These are phyloP conservation scores for Drosophila hawaiiensis DNA, from an alignment of 2,888 invertebrate genomes.

Conservation along the genomic window DNA sequence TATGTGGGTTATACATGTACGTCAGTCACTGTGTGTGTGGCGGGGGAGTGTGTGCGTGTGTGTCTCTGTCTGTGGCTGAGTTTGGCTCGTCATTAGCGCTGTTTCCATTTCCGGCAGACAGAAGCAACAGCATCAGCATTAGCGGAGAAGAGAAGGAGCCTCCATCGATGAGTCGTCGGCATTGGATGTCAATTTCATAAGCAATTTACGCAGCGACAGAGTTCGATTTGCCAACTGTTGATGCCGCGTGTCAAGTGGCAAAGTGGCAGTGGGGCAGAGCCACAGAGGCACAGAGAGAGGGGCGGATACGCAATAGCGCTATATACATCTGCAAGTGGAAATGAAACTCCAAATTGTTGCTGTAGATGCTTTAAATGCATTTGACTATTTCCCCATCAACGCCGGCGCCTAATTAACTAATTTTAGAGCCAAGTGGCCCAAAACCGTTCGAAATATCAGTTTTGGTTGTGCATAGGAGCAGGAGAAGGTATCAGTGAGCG, in stretches of 20 bases:
- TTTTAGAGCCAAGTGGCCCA: slow-evolving; percentile 45
- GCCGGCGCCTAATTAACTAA: slow-evolving; percentile 76
- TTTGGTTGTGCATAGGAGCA: slow-evolving; percentile 3
- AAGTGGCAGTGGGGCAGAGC: not conserved
- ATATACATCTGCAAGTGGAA: slow-evolving; percentile 17
- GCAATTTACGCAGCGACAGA: slow-evolving; percentile 77
- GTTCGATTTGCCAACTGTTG: slow-evolving; percentile 81
- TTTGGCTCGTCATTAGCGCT: slow-evolving; percentile 80
- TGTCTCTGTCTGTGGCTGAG: slow-evolving; percentile 36
- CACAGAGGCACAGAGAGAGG: too few species aligned
- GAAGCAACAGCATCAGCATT: slow-evolving; percentile 43
- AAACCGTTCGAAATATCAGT: slow-evolving; percentile 46
- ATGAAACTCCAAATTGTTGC: slow-evolving; percentile 24
- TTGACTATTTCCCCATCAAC: slow-evolving; percentile 47
- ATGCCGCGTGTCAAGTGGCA: slow-evolving; percentile 49
- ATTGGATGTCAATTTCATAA: slow-evolving; percentile 80
- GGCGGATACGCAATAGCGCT: not conserved
- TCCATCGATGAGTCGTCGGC: slow-evolving; percentile 44
- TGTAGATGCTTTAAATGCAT: slow-evolving; percentile 32
- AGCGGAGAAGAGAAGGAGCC: slow-evolving; percentile 1
- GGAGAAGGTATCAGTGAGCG: not conserved
- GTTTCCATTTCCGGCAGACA: slow-evolving; percentile 81
- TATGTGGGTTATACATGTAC: slow-evolving; percentile 73
- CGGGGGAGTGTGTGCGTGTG: slow-evolving; percentile 11
- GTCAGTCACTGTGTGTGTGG: slow-evolving; percentile 19